Evolutionary conservation across 2,888 invertebrate species (phyloP), one percentile per base, ranked within the genome.

Genomic region (Andrena bucephala): DNA sequence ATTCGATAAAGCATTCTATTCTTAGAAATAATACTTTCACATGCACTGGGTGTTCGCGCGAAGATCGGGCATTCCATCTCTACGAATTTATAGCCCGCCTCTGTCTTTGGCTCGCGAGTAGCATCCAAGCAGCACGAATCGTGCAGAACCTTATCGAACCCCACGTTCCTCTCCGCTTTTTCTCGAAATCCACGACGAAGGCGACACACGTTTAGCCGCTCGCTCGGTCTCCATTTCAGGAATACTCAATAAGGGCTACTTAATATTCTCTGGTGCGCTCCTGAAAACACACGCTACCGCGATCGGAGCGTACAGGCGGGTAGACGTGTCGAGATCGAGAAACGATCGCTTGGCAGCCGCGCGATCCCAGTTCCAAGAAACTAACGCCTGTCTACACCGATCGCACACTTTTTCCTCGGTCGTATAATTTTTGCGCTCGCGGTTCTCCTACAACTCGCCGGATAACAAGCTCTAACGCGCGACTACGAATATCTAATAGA

Each of bases 271-370:
- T 4, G 57, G 54, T 20, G 65, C 52, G 71, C 57, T 66, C 13
- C 65, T 77, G 89, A 77, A 83, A 87, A 83, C 79, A 83, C 83
- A 83, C 65, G 85, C 77, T 83, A 86, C 85, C 78, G 75, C 79
- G 81, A 85, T 84, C 81, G 69, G 54, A 73, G 27, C 65, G 67
- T 85, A 69, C 85, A 65, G 70, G 65, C 70, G 77, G 81, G 81
- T 74, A 79, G 80, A 66, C 77, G 79, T 88, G 85, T 83, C 59
- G 70, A 78, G 81, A 87, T 88, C 85, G 66, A 83, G 80, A 71
- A 74, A 79, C 75, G 83, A 89, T 89, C 85, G 60, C 66, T 69
- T 76, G 73, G 70, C 84, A 84, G 48, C 57, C 50, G 62, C 62
- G 20, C 77, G 24, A 57, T 59, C 54, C 59, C 50, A 63, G 66